These are phyloP conservation scores for Ostrea edulis DNA, from an alignment of 1,140 invertebrate species.

Conservation along the genomic window DNA sequence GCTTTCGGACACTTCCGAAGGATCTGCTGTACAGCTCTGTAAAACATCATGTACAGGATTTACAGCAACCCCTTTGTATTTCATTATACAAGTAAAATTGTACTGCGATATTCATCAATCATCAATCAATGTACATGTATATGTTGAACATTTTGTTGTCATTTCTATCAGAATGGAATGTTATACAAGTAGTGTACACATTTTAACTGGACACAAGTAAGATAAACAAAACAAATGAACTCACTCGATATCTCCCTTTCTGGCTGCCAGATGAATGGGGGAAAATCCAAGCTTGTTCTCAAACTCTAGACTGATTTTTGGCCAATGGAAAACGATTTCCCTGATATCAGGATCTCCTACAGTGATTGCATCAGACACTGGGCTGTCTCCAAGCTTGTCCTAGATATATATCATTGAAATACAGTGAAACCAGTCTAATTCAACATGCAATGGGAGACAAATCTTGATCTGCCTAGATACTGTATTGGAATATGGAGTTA, in stretches of 20 bases:
- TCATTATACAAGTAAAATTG: neutral
- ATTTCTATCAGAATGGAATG: neutral
- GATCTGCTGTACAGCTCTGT: conserved; percentile 39
- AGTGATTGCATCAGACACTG: conserved; percentile 48
- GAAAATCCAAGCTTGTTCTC: conserved; percentile 49
- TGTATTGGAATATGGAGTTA: too few relatives aligned
- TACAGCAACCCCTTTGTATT: neutral
- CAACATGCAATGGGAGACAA: neutral
- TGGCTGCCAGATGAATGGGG: conserved; percentile 51
- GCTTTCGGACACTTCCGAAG: conserved; percentile 23
- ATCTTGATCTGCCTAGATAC: too few relatives aligned
- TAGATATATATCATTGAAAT: neutral
- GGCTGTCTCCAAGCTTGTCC: conserved; percentile 50
- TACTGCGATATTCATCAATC: neutral
- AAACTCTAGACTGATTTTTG: conserved; percentile 39
- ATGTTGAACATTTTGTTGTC: too few relatives aligned
- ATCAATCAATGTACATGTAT: neutral
- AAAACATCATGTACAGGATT: neutral
- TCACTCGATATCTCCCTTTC: conserved; percentile 48
- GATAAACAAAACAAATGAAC: neutral
- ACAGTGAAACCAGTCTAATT: neutral
- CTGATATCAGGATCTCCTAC: conserved; percentile 42
- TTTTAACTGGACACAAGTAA: too few relatives aligned
- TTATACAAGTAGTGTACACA: neutral
- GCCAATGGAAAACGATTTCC: conserved; percentile 40